Base-by-base conservation (phyloP, 2,113 vertebrate genomes). In the Chloebia gouldiae region DNA sequence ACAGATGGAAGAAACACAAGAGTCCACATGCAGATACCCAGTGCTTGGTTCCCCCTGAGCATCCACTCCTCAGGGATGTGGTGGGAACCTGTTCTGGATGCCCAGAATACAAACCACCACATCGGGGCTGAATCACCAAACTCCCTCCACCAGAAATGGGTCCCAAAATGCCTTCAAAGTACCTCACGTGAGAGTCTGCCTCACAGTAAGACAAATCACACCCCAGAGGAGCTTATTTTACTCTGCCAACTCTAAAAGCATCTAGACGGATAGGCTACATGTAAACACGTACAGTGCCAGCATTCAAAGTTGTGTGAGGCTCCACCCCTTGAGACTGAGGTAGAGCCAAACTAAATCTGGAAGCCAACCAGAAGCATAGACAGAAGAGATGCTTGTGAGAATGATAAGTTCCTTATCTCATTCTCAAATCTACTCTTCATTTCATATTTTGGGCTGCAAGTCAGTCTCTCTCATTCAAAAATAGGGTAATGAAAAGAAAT, bases 11-110 rank as follows among this genome's bases (percentile, higher is more conserved):
- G n/a, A 93, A 93, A 91, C 27, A 64, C 24, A 72, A 18, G 53
- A 86, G 20, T 56, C n/a, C 50, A 56, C 13, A 20, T 65, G 42
- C 30, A 61, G 42, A 82, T 25, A 79, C 3, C 4, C n/a, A 78
- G 11, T 0, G 0, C 22, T 61, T 1, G 1, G 45, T 33, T 90
- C 3, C 20, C n/a, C 10, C 15, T 0, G 0, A 33, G 27, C 0
- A 1, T 35, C 7, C 13, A 5, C 7, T 64, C n/a, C 37, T 86
- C 45, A 30, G 4, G 24, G 37, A 75, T 0, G 0, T 31, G 65
- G 35, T 11, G 8, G 49, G 39, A 83, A 50, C 4, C 39, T 86
- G 1, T 15, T 56, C 61, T 24, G n/a, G 70, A 61, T 11, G 33
- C 13, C 6, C 27, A 50, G 45, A 76, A 15, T 30, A 59, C 1